Percentiles rank a stretch among this genome's conserved stretches.
These are phyloP conservation scores for Artibeus lituratus DNA, from an alignment of 2,797 vertebrate species.

Conservation along the genomic window DNA sequence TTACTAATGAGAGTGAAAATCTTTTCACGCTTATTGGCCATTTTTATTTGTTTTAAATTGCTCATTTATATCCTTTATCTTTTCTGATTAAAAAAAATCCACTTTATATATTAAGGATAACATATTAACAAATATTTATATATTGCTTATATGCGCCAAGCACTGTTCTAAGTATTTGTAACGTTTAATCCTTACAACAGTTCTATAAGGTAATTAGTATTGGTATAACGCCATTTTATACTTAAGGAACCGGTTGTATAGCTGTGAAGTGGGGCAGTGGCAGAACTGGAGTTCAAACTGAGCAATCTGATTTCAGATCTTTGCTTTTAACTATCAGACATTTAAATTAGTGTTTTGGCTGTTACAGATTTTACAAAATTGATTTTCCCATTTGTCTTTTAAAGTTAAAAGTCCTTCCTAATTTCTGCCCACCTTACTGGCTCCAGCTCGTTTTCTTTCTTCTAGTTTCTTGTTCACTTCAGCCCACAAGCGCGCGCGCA, in stretches of 20 bases:
- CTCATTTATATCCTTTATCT: neutral
- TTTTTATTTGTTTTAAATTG: constrained; percentile 12
- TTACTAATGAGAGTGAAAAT: neutral
- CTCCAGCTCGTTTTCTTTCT: neutral
- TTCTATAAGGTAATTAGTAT: neutral
- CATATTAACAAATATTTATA: neutral
- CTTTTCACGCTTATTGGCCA: neutral
- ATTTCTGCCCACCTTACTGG: neutral
- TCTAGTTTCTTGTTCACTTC: neutral
- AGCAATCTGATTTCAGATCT: neutral
- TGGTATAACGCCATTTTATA: neutral
- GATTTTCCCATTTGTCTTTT: constrained; percentile 3
- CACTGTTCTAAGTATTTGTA: neutral
- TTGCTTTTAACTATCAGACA: neutral
- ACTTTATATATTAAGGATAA: neutral
- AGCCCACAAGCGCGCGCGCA: neutral
- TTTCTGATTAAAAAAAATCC: neutral
- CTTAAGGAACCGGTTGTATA: neutral
- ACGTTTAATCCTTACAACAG: neutral
- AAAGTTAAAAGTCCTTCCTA: neutral
- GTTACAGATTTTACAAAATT: neutral
- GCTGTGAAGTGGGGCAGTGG: neutral
- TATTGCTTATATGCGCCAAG: neutral
- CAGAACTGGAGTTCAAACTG: neutral
- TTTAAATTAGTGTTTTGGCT: neutral